Conservation (phyloP, 2,888 invertebrate genomes). For the Pammene fasciana region DNA sequence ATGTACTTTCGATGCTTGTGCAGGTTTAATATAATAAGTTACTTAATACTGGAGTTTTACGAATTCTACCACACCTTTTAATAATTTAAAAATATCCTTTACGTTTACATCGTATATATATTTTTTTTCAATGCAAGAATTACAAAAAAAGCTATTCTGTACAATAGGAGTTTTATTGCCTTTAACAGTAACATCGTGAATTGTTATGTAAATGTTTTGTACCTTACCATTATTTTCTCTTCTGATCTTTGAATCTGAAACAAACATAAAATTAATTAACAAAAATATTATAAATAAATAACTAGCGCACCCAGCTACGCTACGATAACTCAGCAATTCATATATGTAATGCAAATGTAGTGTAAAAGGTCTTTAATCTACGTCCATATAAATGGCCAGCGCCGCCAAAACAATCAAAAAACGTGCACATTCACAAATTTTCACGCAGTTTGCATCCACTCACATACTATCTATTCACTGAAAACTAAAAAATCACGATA, state of each 20-base stretch:
- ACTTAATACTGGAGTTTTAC: too few species aligned
- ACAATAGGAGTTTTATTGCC: too few species aligned
- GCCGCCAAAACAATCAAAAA: conserved; percentile 9
- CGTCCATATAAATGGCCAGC: conserved; percentile 8
- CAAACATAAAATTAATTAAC: background rate
- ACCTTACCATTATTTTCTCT: conserved; percentile 14
- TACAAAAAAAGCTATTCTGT: too few species aligned
- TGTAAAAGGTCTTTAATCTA: background rate
- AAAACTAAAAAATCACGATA: conserved; percentile 29
- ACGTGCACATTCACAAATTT: conserved; percentile 15
- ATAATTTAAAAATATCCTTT: too few species aligned
- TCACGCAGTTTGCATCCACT: conserved; percentile 20
- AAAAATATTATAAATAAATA: background rate
- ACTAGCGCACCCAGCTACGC: background rate
- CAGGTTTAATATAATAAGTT: too few species aligned
- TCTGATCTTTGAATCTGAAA: conserved; percentile 1
- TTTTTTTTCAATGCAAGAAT: too few species aligned
- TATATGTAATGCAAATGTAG: too few species aligned
- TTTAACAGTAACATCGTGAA: too few species aligned
- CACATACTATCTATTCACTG: conserved; percentile 23
- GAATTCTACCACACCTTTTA: too few species aligned
- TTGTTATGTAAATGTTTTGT: too few species aligned
- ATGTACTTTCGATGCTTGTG: too few species aligned
- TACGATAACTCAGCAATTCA: background rate
- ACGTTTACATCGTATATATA: too few species aligned